Percentiles rank a stretch among this genome's conserved stretches.
phyloP scores from a whole-genome alignment of 2,113 vertebrate genomes.

The Pomatostomus ruficeps region DNA sequence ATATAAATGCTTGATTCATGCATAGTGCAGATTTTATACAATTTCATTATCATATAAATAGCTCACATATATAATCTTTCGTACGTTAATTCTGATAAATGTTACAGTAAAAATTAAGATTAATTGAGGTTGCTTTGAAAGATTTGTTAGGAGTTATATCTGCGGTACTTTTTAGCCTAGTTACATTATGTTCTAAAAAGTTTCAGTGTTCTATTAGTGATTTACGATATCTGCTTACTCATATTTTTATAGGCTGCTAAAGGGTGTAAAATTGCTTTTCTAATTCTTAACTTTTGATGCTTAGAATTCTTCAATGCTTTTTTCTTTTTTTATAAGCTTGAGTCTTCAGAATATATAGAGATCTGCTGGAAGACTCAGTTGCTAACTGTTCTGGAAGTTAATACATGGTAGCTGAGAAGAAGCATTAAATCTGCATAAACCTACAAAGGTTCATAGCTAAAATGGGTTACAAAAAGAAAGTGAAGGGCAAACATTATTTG shows the following conservation, averaged over 20 bases:
- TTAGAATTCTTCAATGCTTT: neutral
- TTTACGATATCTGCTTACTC: constrained; percentile 67
- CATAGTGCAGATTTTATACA: constrained; percentile 61
- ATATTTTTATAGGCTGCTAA: constrained; percentile 66
- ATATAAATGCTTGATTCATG: constrained; percentile 63
- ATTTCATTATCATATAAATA: constrained; percentile 79
- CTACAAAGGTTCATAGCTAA: neutral
- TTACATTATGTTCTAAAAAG: constrained; percentile 55
- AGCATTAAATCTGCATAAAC: constrained; percentile 34
- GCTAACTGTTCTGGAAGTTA: constrained; percentile 19
- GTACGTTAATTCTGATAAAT: constrained; percentile 73
- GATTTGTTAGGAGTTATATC: constrained; percentile 54
- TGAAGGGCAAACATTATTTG: constrained; percentile 9
- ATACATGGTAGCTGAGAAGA: neutral
- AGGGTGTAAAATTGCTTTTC: constrained; percentile 42
- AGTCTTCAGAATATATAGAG: constrained; percentile 3
- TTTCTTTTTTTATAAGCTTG: neutral
- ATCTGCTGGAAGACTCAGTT: neutral
- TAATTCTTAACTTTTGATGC: constrained; percentile 47
- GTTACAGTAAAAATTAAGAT: constrained; percentile 75
- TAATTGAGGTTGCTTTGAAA: constrained; percentile 66
- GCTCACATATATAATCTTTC: constrained; percentile 69
- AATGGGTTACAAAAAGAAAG: neutral
- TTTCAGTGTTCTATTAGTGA: constrained; percentile 50
- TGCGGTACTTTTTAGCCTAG: constrained; percentile 55